Conservation (phyloP, 2,797 vertebrate species). For the Coluber constrictor region DNA sequence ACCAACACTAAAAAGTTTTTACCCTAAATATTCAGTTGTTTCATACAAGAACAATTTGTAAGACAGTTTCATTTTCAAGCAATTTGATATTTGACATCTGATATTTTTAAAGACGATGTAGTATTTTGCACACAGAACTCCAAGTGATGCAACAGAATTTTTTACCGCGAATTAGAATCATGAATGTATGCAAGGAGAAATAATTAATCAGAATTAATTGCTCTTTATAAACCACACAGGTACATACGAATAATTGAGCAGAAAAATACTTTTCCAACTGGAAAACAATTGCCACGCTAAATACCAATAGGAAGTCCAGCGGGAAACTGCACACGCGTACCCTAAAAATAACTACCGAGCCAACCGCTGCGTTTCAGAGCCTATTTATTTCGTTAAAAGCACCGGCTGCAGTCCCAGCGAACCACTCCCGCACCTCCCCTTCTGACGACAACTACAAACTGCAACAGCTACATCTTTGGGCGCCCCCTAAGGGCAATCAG, state of each 20-base stretch:
- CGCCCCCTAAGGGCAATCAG: not conserved
- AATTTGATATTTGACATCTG: not conserved
- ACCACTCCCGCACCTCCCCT: conserved; percentile 30
- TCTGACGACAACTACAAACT: not conserved
- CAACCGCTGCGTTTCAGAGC: not conserved
- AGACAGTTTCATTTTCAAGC: not conserved
- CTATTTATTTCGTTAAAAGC: not conserved
- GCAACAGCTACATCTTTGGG: not conserved
- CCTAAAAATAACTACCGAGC: not conserved
- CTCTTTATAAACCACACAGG: not conserved
- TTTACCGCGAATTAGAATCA: not conserved
- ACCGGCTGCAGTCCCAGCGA: not conserved
- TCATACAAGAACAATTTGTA: not conserved
- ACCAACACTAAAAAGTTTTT: not conserved
- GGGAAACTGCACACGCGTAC: not conserved
- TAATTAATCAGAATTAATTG: not conserved
- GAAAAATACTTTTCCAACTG: not conserved
- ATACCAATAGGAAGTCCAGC: not conserved
- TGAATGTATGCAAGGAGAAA: not conserved
- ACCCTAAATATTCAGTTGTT: not conserved
- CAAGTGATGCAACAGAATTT: not conserved
- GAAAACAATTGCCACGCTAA: conserved; percentile 1
- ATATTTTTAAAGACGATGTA: not conserved
- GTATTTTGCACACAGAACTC: not conserved
- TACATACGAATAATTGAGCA: not conserved